Base-by-base conservation (phyloP, 2,888 invertebrate species). In the Poecilus cupreus region DNA sequence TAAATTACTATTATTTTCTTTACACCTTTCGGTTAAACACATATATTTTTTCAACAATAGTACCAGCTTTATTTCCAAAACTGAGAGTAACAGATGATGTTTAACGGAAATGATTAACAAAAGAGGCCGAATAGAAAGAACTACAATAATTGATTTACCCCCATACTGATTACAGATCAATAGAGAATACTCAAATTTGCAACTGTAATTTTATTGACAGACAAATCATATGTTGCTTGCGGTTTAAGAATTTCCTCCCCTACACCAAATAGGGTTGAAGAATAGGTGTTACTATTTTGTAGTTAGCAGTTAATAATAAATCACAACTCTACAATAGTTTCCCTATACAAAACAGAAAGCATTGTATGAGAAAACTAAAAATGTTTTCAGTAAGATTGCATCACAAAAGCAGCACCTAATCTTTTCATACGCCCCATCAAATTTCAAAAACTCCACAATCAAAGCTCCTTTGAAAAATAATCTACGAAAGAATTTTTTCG, bases 351-450 rank as follows among this genome's bases (percentile, higher is more conserved):
- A 68, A 68, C 37, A 18, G 18, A 43, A 68, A 37, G 64, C 64
- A 68, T 68, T 68, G 64, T 68, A 16, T 13, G 37, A 68, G 64
- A 68, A 68, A 68, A 68, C 37, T 68, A 68, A 68, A 37, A 68
- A 72, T 72, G 43, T 72, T 72, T 72, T 26, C 72, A 46, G 46
- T 24, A n/a, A 72, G 72, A 43, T 72, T 72, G 46, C 43, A 46
- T 72, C 72, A 72, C 49, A 72, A 72, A 57, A 49, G 46, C 11
- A 72, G 22, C 49, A 43, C 72, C 18, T 72, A 72, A 72, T 72
- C 72, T 72, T 70, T 72, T 72, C 72, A 46, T 72, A 72, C 72
- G 72, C 72, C 49, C 49, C 72, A 72, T 72, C 43, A 46, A 43
- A 72, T 72, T 72, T 72, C 72, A 24, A 72, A 72, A 72, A 68